Conservation (phyloP, 2,888 invertebrate genomes). For the Acanthoscelides obtectus region DNA sequence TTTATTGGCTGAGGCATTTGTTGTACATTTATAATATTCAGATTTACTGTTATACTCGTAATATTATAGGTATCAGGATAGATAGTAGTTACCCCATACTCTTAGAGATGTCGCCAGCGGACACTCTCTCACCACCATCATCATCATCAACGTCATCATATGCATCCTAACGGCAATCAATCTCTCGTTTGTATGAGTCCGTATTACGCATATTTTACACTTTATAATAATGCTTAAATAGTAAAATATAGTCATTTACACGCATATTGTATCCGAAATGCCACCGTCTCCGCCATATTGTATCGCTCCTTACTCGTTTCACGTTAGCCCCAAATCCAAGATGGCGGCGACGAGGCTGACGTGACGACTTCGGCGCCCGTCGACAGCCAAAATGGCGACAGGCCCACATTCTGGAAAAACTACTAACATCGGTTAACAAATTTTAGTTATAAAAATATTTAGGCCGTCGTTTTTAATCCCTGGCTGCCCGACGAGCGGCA, state of each 20-base stretch:
- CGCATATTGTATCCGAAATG: conserved; percentile 3
- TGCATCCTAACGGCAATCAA: not conserved
- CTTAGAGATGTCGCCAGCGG: conserved; percentile 35
- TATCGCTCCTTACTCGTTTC: not conserved
- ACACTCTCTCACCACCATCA: conserved; percentile 28
- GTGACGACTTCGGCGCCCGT: not conserved
- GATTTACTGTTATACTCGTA: conserved; percentile 43
- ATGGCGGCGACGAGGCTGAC: conserved; percentile 17
- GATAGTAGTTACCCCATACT: conserved; percentile 44
- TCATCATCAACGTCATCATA: conserved; percentile 10
- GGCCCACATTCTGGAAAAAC: conserved; percentile 34
- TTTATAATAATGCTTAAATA: conserved; percentile 35
- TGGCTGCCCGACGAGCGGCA: not conserved
- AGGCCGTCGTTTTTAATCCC: conserved; percentile 39
- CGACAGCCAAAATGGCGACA: conserved; percentile 20
- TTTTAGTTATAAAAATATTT: conserved; percentile 45
- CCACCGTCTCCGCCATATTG: not conserved
- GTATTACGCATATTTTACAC: conserved; percentile 30
- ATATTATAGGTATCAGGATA: conserved; percentile 46
- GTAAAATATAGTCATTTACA: conserved; percentile 46
- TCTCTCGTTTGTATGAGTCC: conserved; percentile 21
- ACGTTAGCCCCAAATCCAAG: conserved; percentile 9
- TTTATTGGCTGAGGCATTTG: conserved; percentile 51
- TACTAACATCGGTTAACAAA: conserved; percentile 44
- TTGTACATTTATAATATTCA: conserved; percentile 49